Percentiles rank a stretch among this genome's conserved stretches.
Conservation (phyloP, 64 coral and sea anemone genomes). For the Stylophora pistillata region DNA sequence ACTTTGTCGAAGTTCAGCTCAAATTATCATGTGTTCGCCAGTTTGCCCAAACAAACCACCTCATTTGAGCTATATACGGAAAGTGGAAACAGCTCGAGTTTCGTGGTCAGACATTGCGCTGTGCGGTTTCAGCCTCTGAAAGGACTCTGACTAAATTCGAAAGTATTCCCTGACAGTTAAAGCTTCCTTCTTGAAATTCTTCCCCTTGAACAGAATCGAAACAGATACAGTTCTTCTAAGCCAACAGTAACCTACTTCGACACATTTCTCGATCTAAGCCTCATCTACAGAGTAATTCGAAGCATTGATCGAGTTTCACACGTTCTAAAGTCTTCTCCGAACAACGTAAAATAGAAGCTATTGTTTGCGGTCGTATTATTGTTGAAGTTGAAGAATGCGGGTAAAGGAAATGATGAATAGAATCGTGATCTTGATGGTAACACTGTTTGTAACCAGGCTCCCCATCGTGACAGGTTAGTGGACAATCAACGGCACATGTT, state of each 20-base stretch:
- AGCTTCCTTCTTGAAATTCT: no score
- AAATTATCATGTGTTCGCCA: not conserved
- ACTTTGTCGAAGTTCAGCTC: not conserved
- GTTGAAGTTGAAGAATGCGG: slow-evolving; percentile 28
- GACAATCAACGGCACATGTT: slow-evolving; percentile 4
- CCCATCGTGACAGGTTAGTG: slow-evolving; percentile 40
- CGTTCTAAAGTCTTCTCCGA: not conserved
- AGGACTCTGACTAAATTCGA: no score
- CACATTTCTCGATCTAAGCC: not conserved
- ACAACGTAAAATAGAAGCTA: not conserved
- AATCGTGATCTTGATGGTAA: not conserved
- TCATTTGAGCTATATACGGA: not conserved
- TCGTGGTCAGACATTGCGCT: not conserved
- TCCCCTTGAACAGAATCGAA: no score
- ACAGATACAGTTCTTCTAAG: not conserved
- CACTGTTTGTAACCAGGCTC: not conserved
- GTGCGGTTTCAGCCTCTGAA: not conserved
- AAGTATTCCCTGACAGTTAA: no score
- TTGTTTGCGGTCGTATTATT: slow-evolving; percentile 27
- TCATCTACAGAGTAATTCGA: not conserved
- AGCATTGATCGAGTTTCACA: not conserved
- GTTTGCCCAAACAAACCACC: not conserved
- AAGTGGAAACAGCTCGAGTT: not conserved
- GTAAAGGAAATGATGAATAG: not conserved
- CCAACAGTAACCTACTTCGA: not conserved